phyloP scores from a whole-genome alignment of 2,113 vertebrate species.

The Dipodomys merriami region DNA sequence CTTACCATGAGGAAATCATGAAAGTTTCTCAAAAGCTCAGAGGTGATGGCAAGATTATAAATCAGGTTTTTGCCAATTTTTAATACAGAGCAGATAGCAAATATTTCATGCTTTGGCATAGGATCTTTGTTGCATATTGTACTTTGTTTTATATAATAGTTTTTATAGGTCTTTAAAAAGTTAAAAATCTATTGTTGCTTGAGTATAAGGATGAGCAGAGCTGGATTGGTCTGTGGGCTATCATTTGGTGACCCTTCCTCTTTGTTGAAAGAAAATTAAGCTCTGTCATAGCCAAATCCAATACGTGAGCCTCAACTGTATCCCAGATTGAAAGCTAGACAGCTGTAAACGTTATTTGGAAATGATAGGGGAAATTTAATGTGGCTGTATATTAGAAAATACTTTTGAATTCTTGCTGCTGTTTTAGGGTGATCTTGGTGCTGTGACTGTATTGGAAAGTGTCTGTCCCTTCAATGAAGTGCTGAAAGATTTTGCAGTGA shows the following conservation, averaged over 20 bases:
- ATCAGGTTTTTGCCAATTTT: not conserved
- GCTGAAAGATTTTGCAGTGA: not conserved
- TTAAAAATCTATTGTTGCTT: not conserved
- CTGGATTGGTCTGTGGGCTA: not conserved
- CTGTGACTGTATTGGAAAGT: not conserved
- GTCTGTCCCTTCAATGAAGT: not conserved
- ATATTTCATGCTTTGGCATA: not conserved
- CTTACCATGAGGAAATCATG: not conserved
- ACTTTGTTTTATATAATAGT: not conserved
- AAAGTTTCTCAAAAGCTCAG: not conserved
- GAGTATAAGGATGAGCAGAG: not conserved
- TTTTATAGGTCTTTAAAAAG: not conserved
- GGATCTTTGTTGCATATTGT: not conserved
- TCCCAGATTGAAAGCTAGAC: not conserved
- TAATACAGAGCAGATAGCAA: not conserved
- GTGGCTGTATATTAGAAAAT: not conserved
- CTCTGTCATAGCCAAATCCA: not conserved
- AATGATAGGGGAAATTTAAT: not conserved
- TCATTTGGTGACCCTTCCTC: not conserved
- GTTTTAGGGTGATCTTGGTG: not conserved
- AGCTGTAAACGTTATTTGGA: conserved; percentile 3
- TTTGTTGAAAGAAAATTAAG: not conserved
- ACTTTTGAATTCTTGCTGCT: not conserved
- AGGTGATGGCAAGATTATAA: not conserved
- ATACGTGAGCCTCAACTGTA: not conserved